Conservation (phyloP, 2,888 invertebrate species). For the Phlogophora meticulosa region DNA sequence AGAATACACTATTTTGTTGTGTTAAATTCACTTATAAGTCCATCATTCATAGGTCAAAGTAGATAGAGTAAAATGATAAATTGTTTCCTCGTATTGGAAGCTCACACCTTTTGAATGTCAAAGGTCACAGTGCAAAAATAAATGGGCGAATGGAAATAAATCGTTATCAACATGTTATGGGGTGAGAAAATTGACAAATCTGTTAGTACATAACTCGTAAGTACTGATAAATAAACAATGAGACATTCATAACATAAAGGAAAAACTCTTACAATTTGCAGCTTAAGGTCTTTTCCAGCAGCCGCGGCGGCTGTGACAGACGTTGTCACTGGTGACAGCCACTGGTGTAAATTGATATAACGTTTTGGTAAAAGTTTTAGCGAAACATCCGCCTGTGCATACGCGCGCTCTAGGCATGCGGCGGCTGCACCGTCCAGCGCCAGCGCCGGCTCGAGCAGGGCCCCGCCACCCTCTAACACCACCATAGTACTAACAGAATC, state of each 20-base stretch:
- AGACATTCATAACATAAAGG: conserved; percentile 17
- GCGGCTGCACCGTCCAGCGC: conserved; percentile 93
- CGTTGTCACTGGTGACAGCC: conserved; percentile 95
- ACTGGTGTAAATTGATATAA: conserved; percentile 97
- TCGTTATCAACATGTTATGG: conserved; percentile 2
- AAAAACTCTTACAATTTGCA: conserved; percentile 92
- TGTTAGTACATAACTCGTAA: conserved; percentile 35
- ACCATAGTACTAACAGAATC: conserved; percentile 82
- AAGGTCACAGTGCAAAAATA: conserved; percentile 15
- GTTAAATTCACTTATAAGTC: not conserved
- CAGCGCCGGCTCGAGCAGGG: conserved; percentile 92
- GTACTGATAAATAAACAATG: conserved; percentile 30
- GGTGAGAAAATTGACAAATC: not conserved
- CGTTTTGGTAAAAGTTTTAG: conserved; percentile 97
- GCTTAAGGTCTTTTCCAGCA: conserved; percentile 94
- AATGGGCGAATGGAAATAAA: not conserved
- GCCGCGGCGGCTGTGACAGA: conserved; percentile 88
- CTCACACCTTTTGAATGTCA: conserved; percentile 21
- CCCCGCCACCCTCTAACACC: conserved; percentile 89
- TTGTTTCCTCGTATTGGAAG: conserved; percentile 15
- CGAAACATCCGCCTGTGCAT: conserved; percentile 95
- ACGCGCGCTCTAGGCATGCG: conserved; percentile 94
- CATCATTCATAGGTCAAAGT: not conserved
- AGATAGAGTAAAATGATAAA: not conserved
- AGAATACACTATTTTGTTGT: not conserved